Evolutionary conservation across 2,113 vertebrate species (phyloP).

Genomic region (Choloepus hoffmanni): DNA sequence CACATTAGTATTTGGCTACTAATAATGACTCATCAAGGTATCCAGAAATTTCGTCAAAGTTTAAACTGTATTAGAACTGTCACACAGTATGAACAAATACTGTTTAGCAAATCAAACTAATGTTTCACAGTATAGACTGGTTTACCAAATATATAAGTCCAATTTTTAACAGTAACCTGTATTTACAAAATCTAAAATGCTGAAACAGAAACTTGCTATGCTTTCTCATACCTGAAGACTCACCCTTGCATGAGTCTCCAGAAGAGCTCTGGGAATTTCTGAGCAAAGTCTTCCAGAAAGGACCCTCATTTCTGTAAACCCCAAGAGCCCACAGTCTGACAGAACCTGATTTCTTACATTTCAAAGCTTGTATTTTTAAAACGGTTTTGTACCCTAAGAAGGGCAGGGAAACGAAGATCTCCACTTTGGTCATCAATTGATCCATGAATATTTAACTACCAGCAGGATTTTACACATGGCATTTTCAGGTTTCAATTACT

Average conservation of each 20-base stretch:
- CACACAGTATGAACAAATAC: background rate
- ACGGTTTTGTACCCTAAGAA: background rate
- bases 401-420: no score
- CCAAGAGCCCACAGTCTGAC: background rate
- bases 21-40: background rate
- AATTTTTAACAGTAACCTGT: background rate
- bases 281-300: background rate
- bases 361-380: constrained; percentile 22
- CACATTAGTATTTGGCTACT: background rate
- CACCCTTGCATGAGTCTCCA: background rate
- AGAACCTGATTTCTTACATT: background rate
- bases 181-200: constrained; percentile 2
- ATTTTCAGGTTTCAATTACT: constrained; percentile 26
- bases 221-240: background rate
- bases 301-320: constrained; percentile 28
- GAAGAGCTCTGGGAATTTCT: background rate
- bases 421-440: background rate
- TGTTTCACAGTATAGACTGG: background rate
- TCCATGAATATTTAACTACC: background rate
- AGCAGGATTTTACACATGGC: background rate
- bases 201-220: constrained; percentile 28
- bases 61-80: background rate
- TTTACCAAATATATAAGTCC: background rate
- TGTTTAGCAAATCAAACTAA: background rate
- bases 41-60: background rate